Evolutionary conservation across 2,888 invertebrate species (phyloP).

Genomic region (Bombyx huttoni): DNA sequence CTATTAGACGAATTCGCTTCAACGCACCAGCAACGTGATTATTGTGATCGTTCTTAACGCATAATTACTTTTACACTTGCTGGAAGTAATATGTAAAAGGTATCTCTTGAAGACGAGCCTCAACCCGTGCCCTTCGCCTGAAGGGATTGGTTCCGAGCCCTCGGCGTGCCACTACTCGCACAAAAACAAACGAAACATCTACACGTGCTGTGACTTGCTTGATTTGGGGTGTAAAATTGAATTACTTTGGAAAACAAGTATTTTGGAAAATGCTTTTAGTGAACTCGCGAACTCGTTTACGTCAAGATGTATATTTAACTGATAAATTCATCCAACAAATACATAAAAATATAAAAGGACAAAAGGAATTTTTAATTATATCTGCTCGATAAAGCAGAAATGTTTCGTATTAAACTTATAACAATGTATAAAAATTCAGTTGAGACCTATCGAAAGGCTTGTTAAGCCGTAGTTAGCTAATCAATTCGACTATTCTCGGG

Average conservation of each 20-base stretch:
- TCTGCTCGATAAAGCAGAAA: conserved; percentile 5
- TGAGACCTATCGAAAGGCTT: conserved; percentile 15
- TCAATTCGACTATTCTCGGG: conserved; percentile 51
- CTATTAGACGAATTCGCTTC: neutral
- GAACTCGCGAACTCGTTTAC: conserved; percentile 6
- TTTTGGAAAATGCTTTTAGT: conserved; percentile 41
- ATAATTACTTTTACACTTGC: conserved; percentile 21
- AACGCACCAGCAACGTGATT: conserved; percentile 10
- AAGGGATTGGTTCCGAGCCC: conserved; percentile 15
- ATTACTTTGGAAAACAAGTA: conserved; percentile 36
- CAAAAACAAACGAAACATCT: conserved; percentile 6
- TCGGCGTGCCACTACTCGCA: conserved; percentile 9
- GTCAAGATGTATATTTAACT: neutral
- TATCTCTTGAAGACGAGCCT: conserved; percentile 29
- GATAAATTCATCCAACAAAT: neutral
- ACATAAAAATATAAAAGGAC: neutral
- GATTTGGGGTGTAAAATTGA: conserved; percentile 48
- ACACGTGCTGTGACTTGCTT: conserved; percentile 17
- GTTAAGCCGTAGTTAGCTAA: conserved; percentile 36
- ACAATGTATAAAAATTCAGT: conserved; percentile 1
- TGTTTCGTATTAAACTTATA: neutral
- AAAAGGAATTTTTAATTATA: conserved; percentile 12
- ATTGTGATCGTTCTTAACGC: conserved; percentile 25
- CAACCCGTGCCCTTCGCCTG: conserved; percentile 29
- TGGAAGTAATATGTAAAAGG: conserved; percentile 52